phyloP scores from a whole-genome alignment of 64 coral and sea anemone genomes.

The Acropora yongei region DNA sequence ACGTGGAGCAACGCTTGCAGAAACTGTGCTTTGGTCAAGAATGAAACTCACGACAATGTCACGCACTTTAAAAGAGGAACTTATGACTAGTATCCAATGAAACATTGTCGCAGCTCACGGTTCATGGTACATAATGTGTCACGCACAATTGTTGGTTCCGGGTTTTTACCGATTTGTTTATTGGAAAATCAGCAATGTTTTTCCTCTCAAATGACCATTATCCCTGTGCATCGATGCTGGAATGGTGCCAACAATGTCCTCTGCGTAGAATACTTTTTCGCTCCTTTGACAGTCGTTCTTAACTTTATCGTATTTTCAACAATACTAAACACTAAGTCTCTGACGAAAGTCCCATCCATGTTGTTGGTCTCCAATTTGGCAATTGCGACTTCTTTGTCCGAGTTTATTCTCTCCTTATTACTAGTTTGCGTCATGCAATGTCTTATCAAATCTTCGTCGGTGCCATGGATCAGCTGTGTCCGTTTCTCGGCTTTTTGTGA shows the following conservation, averaged over 20 bases:
- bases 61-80: constrained; percentile 1
- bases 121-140: constrained; percentile 16
- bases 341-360: constrained; percentile 61
- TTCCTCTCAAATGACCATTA: constrained; percentile 17
- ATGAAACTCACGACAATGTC: no score
- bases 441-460: constrained; percentile 27
- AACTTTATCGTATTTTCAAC: constrained; percentile 57
- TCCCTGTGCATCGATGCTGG: constrained; percentile 58
- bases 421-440: constrained; percentile 46
- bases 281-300: constrained; percentile 37
- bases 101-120: constrained; percentile 42
- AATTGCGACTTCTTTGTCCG: constrained; percentile 60
- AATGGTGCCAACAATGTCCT: constrained; percentile 68
- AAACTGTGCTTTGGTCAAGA: no score
- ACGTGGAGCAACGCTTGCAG: no score
- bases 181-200: constrained; percentile 18
- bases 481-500: constrained; percentile 78
- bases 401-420: constrained; percentile 62
- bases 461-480: constrained; percentile 50
- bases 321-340: constrained; percentile 42
- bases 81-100: constrained; percentile 24
- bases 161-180: constrained; percentile 31
- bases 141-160: constrained; percentile 14
- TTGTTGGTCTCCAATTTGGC: constrained; percentile 77
- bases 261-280: constrained; percentile 54